Evolutionary conservation across 2,888 invertebrate species (phyloP), one percentile per base, ranked within the genome.

Genomic region (Drosophila hamatofila): DNA sequence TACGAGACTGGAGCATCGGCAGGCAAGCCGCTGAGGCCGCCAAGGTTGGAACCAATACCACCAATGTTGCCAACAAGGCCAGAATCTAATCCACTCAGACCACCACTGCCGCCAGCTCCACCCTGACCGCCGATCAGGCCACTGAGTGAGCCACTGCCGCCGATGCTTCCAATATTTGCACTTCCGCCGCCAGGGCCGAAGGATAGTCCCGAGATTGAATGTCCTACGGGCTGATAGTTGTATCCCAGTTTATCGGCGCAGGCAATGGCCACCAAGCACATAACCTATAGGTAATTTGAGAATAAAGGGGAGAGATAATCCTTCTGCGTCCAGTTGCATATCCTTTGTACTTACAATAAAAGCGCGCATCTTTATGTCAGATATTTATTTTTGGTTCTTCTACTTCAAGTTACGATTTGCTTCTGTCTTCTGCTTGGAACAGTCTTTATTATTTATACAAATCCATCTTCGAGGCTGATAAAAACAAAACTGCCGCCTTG

Each of bases 371-470:
- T 88, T 85, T 35, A 39, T 52, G 30, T 69, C 25, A 44, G 68
- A 16, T 72, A 12, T 11, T 64, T 58, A 4, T 52, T 67, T 72
- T 79, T 78, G 74, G 76, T 84, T 87, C 81, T 89, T 73, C 77
- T 72, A 60, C 68, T 73, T 72, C 75, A 81, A 83, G 78, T 57
- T 64, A 55, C 78, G 66, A 84, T 65, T 69, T 75, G 80, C 78
- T 85, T 89, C 84, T 88, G 88, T 77, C 69, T 78, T 71, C 68
- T 75, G 75, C 64, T 72, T 60, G 75, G 51, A 48, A 55, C 83
- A 75, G 83, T 85, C 84, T 79, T 88, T 88, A 83, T 83, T 88
- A 88, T 88, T 89, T 88, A 88, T 86, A 88, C 89, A 81, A 86
- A 86, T 78, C 86, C 78, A 81, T 88, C 86, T 86, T 78, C 78